These are phyloP conservation scores for Mus caroli DNA, from an alignment of 2,797 vertebrate species.

Conservation along the genomic window DNA sequence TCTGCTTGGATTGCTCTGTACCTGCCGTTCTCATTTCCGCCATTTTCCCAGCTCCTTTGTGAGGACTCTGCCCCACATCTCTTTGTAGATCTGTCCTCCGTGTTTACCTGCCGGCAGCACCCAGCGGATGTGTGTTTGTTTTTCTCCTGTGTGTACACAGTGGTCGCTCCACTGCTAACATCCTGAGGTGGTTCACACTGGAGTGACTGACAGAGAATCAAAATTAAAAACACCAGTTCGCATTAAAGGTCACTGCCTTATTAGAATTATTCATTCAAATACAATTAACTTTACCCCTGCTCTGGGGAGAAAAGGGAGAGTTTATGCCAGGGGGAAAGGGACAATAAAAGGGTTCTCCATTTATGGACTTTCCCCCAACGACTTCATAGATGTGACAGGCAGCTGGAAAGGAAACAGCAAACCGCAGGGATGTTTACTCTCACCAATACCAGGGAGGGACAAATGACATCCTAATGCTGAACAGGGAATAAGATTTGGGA, in stretches of 20 bases:
- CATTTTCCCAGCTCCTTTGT: conserved; percentile 81
- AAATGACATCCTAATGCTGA: conserved; percentile 59
- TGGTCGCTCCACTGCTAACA: conserved; percentile 83
- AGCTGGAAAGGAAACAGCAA: conserved; percentile 63
- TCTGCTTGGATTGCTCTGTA: conserved; percentile 65
- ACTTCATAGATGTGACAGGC: conserved; percentile 78
- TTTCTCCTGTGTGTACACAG: conserved; percentile 88
- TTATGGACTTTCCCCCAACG: conserved; percentile 72
- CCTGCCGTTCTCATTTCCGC: conserved; percentile 84
- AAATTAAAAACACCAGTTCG: conserved; percentile 89
- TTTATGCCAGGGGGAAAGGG: conserved; percentile 67
- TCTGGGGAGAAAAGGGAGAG: conserved; percentile 77
- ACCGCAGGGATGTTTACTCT: conserved; percentile 29
- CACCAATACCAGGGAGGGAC: background rate
- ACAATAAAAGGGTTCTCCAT: conserved; percentile 70
- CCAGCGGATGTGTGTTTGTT: conserved; percentile 85
- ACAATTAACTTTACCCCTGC: conserved; percentile 86
- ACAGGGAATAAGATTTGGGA: background rate
- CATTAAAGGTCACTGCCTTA: conserved; percentile 91
- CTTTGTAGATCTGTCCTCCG: conserved; percentile 86
- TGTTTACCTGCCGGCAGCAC: conserved; percentile 85
- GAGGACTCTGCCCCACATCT: conserved; percentile 78
- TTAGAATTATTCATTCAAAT: conserved; percentile 90
- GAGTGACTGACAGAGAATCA: conserved; percentile 88
- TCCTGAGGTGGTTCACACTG: conserved; percentile 84